Base-by-base conservation (phyloP, 1,140 invertebrate genomes). In the Druon quercuslanigerum region DNA sequence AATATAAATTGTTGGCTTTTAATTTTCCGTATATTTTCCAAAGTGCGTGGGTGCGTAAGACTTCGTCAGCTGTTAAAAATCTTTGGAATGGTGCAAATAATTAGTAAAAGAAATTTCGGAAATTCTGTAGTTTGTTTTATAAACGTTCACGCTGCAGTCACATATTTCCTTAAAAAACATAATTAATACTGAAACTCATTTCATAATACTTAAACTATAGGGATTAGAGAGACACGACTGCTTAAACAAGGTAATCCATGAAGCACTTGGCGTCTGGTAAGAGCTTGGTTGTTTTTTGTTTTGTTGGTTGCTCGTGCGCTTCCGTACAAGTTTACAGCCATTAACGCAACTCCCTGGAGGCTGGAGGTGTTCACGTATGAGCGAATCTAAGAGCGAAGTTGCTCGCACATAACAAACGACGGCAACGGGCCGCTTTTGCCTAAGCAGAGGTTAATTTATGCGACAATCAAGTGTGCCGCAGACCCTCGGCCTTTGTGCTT, bases 371-470 rank as follows among this genome's bases (percentile, higher is more conserved):
- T 66, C 60, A 66, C 60, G 60, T 66, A 66, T 66, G 60, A 66
- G 60, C 60, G 60, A 66, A 66, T 66, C 60, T 66, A 33, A 66
- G 60, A 66, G 60, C n/a, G 33, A 66, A 66, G 60, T 66, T 40
- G 60, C 20, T 54, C 74, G 80, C 78, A 76, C 78, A 81, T 83
- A 80, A 83, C 79, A 83, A 83, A 83, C 82, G 79, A 74, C 78
- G 82, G 81, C 81, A 81, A 81, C 76, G 79, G 79, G 82, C 75
- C 76, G 82, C 82, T 83, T 81, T 81, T 79, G 80, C 80, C 82
- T 82, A 82, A 82, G 80, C 73, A 82, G 82, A 84, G 82, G 78
- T 84, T 84, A 84, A 84, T 82, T 84, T 84, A 84, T 80, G 79
- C 80, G 78, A 79, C 82, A 82, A 84, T 84, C 82, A 84, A 82